phyloP scores from a whole-genome alignment of 2,113 vertebrate species.

The Lampris megalopsis region DNA sequence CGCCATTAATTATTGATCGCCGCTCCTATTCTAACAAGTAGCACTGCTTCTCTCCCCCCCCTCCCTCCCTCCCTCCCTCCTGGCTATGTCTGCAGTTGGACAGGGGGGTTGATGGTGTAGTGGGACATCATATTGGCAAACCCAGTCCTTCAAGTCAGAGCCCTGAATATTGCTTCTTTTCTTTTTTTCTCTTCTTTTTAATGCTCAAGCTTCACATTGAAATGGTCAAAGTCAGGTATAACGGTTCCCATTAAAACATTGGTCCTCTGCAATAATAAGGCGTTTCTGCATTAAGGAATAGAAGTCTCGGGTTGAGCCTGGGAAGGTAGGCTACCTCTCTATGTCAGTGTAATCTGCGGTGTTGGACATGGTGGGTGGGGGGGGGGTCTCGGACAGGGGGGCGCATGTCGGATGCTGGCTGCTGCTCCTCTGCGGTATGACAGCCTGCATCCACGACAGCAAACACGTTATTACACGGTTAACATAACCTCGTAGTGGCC shows the following conservation, averaged over 20 bases:
- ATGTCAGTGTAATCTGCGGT: no score
- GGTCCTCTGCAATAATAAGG: constrained; percentile 8
- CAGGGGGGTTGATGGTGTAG: constrained; percentile 66
- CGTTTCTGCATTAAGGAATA: neutral
- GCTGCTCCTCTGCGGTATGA: constrained; percentile 17
- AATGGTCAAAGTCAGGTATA: neutral
- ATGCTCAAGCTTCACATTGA: neutral
- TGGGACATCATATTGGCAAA: constrained; percentile 44
- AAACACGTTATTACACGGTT: constrained; percentile 10
- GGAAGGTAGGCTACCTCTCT: no score
- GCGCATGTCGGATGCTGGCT: constrained; percentile 39
- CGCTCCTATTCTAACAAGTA: constrained; percentile 15
- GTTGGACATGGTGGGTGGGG: no score
- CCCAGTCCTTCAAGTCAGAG: constrained; percentile 4
- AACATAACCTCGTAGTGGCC: constrained; percentile 13
- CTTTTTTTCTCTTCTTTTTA: no score
- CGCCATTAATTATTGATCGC: constrained; percentile 21
- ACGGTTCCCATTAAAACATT: neutral
- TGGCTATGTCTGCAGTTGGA: constrained; percentile 45
- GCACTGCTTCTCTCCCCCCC: constrained; percentile 28
- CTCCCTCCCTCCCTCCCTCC: neutral
- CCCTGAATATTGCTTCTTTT: constrained; percentile 28
- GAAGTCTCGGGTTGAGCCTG: no score
- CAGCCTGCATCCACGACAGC: constrained; percentile 45
- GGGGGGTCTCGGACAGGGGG: constrained; percentile 25